These are phyloP conservation scores for Lucinisca nassula DNA, from an alignment of 2,888 invertebrate species.

Conservation along the genomic window DNA sequence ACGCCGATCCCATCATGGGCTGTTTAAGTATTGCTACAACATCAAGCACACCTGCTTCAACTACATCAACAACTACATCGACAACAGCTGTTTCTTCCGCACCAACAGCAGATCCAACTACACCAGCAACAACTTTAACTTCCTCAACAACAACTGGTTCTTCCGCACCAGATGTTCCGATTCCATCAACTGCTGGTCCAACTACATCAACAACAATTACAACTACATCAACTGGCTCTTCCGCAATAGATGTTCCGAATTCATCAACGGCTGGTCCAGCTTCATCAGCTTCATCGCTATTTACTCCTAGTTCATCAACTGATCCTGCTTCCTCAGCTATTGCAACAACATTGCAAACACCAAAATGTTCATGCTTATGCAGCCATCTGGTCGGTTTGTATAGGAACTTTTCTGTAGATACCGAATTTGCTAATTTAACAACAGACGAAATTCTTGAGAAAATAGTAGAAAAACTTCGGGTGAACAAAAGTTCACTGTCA, in stretches of 20 bases:
- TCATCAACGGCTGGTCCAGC: neutral
- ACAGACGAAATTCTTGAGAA: constrained; percentile 38
- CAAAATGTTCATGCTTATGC: constrained; percentile 14
- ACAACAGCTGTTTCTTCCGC: neutral
- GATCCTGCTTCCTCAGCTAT: neutral
- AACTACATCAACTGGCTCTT: neutral
- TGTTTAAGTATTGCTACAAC: neutral
- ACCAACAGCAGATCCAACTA: neutral
- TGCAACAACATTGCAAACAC: neutral
- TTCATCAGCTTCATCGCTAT: neutral
- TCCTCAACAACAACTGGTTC: neutral
- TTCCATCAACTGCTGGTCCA: neutral
- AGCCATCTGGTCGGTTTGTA: neutral
- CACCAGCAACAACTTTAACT: neutral
- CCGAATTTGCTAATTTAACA: constrained; percentile 24
- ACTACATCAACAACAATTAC: neutral
- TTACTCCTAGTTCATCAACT: neutral
- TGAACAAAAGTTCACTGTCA: constrained; percentile 34
- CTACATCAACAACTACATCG: neutral
- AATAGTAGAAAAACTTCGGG: constrained; percentile 12
- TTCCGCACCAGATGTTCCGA: neutral
- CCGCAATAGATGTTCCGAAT: neutral
- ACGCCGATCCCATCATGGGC: neutral
- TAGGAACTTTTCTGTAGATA: neutral
- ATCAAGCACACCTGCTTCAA: neutral